phyloP scores from a whole-genome alignment of 2,888 invertebrate species.

The Campopleginae sp. region DNA sequence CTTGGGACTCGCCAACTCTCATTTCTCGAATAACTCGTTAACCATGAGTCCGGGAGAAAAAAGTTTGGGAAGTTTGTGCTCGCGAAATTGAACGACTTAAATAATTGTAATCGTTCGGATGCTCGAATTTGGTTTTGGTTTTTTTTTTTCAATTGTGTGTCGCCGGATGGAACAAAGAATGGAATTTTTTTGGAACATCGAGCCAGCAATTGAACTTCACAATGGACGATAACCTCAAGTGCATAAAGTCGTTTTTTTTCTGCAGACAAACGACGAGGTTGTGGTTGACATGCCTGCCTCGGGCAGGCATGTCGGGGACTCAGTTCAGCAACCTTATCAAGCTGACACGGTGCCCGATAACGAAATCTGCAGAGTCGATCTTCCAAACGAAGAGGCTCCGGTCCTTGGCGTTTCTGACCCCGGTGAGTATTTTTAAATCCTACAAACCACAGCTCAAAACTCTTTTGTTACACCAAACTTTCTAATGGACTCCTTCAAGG shows the following conservation, averaged over 20 bases:
- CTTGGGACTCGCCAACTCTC: not conserved
- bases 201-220: not conserved
- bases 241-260: constrained; percentile 24
- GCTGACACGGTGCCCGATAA: constrained; percentile 24
- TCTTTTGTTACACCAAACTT: not conserved
- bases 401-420: constrained; percentile 45
- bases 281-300: constrained; percentile 55
- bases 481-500: not conserved
- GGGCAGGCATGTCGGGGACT: constrained; percentile 45
- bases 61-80: not conserved
- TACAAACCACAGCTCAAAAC: not conserved
- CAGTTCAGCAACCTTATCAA: constrained; percentile 12
- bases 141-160: not conserved
- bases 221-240: not conserved
- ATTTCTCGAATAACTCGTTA: not conserved
- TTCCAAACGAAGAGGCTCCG: constrained; percentile 43
- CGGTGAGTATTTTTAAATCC: constrained; percentile 37
- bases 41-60: not conserved
- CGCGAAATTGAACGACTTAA: not conserved
- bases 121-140: not conserved
- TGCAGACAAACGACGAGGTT: constrained; percentile 62
- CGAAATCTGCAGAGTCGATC: constrained; percentile 58
- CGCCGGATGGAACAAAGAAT: not conserved
- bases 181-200: not conserved
- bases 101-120: not conserved